Conservation (phyloP, 2,888 invertebrate species). For the Latrodectus elegans region DNA sequence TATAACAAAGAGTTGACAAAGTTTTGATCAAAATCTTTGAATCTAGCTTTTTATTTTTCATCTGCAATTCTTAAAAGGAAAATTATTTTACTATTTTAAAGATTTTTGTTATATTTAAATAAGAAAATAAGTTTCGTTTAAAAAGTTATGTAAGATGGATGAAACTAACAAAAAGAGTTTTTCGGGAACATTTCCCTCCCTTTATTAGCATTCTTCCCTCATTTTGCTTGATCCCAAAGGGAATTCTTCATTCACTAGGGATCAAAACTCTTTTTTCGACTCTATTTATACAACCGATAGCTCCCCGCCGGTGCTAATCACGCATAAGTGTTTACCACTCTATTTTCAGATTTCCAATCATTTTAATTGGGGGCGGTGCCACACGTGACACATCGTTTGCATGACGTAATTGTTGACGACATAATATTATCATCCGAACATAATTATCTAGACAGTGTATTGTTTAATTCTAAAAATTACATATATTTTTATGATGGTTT, state of each 20-base stretch:
- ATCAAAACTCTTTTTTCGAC: neutral
- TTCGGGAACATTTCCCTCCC: too few species aligned
- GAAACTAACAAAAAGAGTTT: too few species aligned
- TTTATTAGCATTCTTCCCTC: too few species aligned
- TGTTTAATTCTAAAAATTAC: neutral
- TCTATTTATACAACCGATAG: neutral
- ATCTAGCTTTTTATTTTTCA: too few species aligned
- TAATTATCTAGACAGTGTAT: neutral
- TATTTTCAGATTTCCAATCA: slow-evolving; percentile 51
- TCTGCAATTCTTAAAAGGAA: too few species aligned
- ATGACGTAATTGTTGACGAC: neutral
- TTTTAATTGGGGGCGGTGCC: slow-evolving; percentile 57
- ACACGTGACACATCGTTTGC: slow-evolving; percentile 38
- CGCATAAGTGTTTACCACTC: slow-evolving; percentile 53
- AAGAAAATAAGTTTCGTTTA: too few species aligned
- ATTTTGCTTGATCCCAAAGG: neutral
- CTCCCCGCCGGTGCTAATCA: slow-evolving; percentile 43
- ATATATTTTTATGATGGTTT: neutral
- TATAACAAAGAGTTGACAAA: too few species aligned
- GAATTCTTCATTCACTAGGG: neutral
- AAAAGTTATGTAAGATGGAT: too few species aligned
- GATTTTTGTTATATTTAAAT: too few species aligned
- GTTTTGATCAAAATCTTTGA: too few species aligned
- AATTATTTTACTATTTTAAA: too few species aligned
- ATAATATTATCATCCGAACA: neutral